Conservation (phyloP, 2,888 invertebrate genomes). For the Gymnoscelis rufifasciata region DNA sequence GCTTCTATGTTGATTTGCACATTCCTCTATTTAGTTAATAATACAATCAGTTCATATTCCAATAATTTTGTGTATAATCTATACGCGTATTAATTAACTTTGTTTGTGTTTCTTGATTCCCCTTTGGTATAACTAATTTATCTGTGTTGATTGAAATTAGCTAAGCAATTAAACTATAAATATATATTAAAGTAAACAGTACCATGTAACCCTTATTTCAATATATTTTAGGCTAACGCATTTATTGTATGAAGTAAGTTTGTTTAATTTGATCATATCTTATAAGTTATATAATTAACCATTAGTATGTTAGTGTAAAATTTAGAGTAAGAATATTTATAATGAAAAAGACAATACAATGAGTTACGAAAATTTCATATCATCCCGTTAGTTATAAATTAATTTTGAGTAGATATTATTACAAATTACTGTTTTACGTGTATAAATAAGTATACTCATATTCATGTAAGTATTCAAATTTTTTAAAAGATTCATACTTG, state of each 20-base stretch:
- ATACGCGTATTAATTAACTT: neutral
- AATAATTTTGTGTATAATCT: no score
- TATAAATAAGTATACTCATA: no score
- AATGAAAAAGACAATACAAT: conserved; percentile 72
- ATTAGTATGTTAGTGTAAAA: conserved; percentile 35
- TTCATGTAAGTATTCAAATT: no score
- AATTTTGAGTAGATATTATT: neutral
- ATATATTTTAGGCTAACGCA: neutral
- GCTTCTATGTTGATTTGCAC: no score
- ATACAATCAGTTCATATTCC: no score
- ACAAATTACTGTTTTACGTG: neutral
- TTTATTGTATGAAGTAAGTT: neutral
- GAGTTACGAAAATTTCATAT: conserved; percentile 67
- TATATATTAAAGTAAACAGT: no score
- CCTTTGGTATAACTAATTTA: conserved; percentile 4
- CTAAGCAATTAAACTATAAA: conserved; percentile 15
- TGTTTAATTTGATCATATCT: neutral
- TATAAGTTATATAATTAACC: conserved; percentile 13
- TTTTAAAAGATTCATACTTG: no score
- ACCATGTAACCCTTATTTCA: no score
- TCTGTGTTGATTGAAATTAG: conserved; percentile 5
- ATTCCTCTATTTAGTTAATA: no score
- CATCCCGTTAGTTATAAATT: conserved; percentile 37
- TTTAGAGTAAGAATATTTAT: conserved; percentile 55
- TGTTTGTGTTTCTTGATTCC: conserved; percentile 3